phyloP scores from a whole-genome alignment of 2,888 invertebrate species.

The Macrosoma leucophasiata region DNA sequence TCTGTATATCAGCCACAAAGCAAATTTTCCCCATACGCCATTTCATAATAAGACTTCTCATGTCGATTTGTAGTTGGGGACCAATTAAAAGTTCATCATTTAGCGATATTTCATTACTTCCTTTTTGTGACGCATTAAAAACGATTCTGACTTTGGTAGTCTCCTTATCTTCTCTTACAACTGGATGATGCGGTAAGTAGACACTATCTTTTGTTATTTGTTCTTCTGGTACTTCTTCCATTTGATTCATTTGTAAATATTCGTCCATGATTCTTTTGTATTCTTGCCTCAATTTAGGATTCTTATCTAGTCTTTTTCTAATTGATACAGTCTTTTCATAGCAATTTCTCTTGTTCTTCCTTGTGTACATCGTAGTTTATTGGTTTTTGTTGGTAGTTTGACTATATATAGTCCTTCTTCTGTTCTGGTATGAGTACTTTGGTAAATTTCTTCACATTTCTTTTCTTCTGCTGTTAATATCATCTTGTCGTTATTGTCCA shows the following conservation, averaged over 20 bases:
- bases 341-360: slow-evolving; percentile 26
- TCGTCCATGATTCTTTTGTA: slow-evolving; percentile 9
- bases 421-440: slow-evolving; percentile 5
- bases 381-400: slow-evolving; percentile 19
- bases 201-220: slow-evolving; percentile 1
- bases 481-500: slow-evolving; percentile 2
- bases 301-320: slow-evolving; percentile 17
- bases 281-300: slow-evolving; percentile 1
- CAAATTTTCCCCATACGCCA: slow-evolving; percentile 15
- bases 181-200: slow-evolving; percentile 20
- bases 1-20: slow-evolving; percentile 18
- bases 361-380: slow-evolving; percentile 12
- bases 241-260: slow-evolving; percentile 1
- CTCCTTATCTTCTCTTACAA: slow-evolving; percentile 3
- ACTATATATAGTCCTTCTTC: slow-evolving; percentile 6
- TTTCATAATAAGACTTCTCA: slow-evolving; percentile 3
- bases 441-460: slow-evolving; percentile 11
- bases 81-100: slow-evolving; percentile 24
- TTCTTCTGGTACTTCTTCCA: slow-evolving; percentile 6
- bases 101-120: slow-evolving; percentile 12
- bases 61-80: slow-evolving; percentile 22
- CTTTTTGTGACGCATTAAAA: slow-evolving; percentile 1
- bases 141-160: not conserved
- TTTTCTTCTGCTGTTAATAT: slow-evolving; percentile 9
- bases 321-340: slow-evolving; percentile 19